These are phyloP conservation scores for Diarsia rubi DNA, from an alignment of 2,888 invertebrate genomes.

Conservation along the genomic window DNA sequence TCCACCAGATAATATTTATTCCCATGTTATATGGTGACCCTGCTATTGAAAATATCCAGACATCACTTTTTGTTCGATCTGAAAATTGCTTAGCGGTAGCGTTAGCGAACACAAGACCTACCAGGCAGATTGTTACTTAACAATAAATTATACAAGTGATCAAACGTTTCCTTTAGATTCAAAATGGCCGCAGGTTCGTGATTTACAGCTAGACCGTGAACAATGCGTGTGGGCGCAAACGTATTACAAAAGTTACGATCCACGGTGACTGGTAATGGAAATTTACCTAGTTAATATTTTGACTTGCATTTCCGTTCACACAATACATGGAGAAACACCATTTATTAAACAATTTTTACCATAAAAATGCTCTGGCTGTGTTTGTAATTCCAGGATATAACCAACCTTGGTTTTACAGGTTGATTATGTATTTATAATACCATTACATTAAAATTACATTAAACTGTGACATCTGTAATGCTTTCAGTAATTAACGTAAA, in stretches of 20 bases:
- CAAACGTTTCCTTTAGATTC: background rate
- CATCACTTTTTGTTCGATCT: background rate
- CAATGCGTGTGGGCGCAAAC: conserved; percentile 29
- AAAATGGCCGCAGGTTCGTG: conserved; percentile 2
- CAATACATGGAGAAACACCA: background rate
- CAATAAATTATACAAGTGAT: background rate
- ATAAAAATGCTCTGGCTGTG: background rate
- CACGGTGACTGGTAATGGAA: conserved; percentile 14
- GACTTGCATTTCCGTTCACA: conserved; percentile 16
- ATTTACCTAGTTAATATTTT: conserved; percentile 12
- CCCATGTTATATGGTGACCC: background rate
- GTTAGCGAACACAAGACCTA: background rate
- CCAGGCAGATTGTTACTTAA: background rate
- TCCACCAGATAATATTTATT: background rate
- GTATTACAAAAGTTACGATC: conserved; percentile 34
- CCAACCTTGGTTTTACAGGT: no score
- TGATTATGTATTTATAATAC: conserved; percentile 5
- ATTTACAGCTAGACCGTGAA: conserved; percentile 29
- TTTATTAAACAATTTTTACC: background rate
- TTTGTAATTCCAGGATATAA: background rate
- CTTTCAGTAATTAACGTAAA: background rate
- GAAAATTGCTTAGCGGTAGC: background rate
- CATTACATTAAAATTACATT: no score
- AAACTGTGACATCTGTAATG: background rate
- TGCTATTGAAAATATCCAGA: background rate